These are phyloP conservation scores for Smithornis capensis DNA, from an alignment of 2,113 vertebrate genomes.

Conservation along the genomic window DNA sequence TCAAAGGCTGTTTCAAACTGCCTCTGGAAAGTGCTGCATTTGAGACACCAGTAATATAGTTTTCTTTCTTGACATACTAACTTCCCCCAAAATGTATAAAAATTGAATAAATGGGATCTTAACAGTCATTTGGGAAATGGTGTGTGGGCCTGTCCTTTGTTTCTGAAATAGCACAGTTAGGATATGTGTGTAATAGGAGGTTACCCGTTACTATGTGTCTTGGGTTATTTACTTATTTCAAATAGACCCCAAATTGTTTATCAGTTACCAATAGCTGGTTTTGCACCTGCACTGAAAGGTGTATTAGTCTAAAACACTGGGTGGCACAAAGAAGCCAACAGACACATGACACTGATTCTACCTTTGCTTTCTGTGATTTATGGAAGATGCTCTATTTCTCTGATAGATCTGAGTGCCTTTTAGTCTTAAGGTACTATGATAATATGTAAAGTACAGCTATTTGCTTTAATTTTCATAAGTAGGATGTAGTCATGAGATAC, in stretches of 20 bases:
- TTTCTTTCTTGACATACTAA: neutral
- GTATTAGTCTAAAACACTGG: neutral
- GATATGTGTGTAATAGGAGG: neutral
- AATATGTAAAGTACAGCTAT: neutral
- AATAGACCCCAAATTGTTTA: neutral
- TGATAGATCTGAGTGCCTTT: neutral
- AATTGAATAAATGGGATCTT: neutral
- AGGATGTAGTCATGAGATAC: neutral
- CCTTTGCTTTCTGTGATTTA: neutral
- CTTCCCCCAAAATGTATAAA: neutral
- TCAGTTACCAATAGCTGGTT: neutral
- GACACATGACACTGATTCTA: neutral
- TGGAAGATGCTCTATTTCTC: accelerated
- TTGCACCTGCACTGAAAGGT: neutral
- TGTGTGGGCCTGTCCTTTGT: neutral
- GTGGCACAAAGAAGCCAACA: neutral
- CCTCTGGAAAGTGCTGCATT: neutral
- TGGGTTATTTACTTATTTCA: neutral
- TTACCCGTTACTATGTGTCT: neutral
- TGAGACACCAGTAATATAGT: neutral
- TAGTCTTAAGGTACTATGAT: neutral
- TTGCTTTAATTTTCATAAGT: neutral
- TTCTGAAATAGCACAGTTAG: neutral
- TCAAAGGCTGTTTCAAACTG: neutral
- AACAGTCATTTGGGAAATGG: neutral